Evolutionary conservation across 2,113 vertebrate species (phyloP), one percentile per base, ranked within the genome.

Genomic region (Cichladusa arquata): DNA sequence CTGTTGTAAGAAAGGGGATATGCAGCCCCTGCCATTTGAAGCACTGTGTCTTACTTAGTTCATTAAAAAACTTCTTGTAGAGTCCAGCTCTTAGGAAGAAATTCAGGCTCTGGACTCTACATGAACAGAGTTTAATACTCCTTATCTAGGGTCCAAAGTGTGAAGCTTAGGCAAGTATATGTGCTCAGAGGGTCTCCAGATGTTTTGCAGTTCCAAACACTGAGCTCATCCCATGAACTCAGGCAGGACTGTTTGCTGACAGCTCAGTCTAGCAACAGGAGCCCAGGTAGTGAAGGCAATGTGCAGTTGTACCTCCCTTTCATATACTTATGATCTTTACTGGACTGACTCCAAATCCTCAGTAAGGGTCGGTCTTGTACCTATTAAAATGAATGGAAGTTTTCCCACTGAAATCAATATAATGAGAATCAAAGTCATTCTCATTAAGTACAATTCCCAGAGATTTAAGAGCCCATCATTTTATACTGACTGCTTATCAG

Each of bases 351-450:
- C 78, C 91, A 95, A 89, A 81, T 33, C 31, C 70, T 72, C 87
- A 83, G 58, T 44, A 83, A 71, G 56, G 71, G 58, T 92, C 0
- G 2, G 54, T 50, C 74, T 88, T 77, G 38, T 91, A 90, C 62
- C 54, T n/a, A 80, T 92, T 91, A 95, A 93, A 95, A 92, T 93
- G 61, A 93, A 70, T 92, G 50, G 93, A 95, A 88, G 34, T 95
- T 97, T 94, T 86, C 81, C 81, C 58, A 70, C 67, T 62, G 74
- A 92, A 95, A 92, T 95, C 87, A 62, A 93, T 91, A 82, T 85
- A 92, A 94, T 90, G 62, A 86, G 76, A 93, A 88, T 77, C 66
- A 67, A 74, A 95, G 74, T 88, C 17, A 86, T 94, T 88, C 56
- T 83, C 76, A 88, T 94, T 83, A 94, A 88, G 56, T 61, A 86